Base-by-base conservation (phyloP, 2,797 vertebrate genomes). In the Sarcophilus harrisii region DNA sequence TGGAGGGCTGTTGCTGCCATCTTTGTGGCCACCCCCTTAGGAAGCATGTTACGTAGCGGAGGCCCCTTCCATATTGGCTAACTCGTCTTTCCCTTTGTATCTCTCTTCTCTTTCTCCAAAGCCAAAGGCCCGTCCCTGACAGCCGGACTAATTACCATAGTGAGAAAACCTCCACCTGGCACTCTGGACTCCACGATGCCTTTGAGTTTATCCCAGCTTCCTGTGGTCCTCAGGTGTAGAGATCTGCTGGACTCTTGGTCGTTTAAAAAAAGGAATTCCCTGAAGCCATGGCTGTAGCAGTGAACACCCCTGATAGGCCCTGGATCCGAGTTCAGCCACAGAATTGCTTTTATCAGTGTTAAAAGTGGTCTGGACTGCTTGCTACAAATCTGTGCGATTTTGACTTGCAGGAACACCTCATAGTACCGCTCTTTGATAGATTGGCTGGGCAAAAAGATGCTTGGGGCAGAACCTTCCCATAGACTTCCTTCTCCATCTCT, bases 61-160 rank as follows among this genome's bases (percentile, higher is more conserved):
- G 62, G 90, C 9, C 27, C 32, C 1, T 14, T n/a, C 28, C 60
- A 38, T 52, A 58, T 24, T 96, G 58, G 27, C 92, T 97, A 73
- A 96, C 97, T 97, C 59, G 92, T 66, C 30, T 90, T 96, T 96
- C 60, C 98, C 94, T 91, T 95, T 96, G 90, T 97, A 73, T 95
- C 94, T 95, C 92, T 58, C 90, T 32, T 60, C 93, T 94, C 97
- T 94, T 97, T 96, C 96, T 96, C 97, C 95, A 95, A 99, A 99
- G 99, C 99, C 99, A 97, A 99, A 99, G 99, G 99, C 99, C 95
- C 99, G 99, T 98, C 99, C 99, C 99, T 99, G 99, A 99, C 99
- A 99, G 98, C 98, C 98, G 99, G 98, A 98, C 97, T 81, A 38
- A 97, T 96, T 95, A 97, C 98, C 98, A 90, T 92, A 98, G 99